phyloP scores from a whole-genome alignment of 2,888 invertebrate species.

The Platycheirus rosarum region DNA sequence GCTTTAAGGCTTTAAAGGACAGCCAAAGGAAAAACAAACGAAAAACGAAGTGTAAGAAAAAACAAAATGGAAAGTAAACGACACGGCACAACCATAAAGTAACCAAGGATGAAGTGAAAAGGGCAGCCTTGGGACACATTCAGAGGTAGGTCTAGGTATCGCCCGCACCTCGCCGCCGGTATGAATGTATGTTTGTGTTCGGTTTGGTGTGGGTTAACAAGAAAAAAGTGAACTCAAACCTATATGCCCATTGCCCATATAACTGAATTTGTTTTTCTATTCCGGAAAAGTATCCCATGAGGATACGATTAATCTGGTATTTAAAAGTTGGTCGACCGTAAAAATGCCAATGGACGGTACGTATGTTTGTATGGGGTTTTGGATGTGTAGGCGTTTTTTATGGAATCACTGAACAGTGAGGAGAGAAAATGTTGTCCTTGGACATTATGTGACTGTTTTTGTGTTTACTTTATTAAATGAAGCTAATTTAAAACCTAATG shows the following conservation, averaged over 20 bases:
- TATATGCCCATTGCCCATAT: slow-evolving; percentile 32
- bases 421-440: slow-evolving; percentile 1
- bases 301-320: slow-evolving; percentile 68
- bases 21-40: slow-evolving; percentile 17
- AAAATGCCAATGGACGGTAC: slow-evolving; percentile 50
- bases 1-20: slow-evolving; percentile 43
- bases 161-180: not conserved
- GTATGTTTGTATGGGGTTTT: slow-evolving; percentile 21
- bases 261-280: slow-evolving; percentile 68
- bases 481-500: too few species aligned
- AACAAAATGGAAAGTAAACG: slow-evolving; percentile 5
- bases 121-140: slow-evolving; percentile 46
- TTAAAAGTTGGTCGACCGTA: slow-evolving; percentile 64
- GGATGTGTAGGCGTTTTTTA: slow-evolving; percentile 17
- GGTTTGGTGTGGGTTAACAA: slow-evolving; percentile 6
- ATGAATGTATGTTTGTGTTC: not conserved
- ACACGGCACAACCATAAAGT: slow-evolving; percentile 36
- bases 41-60: slow-evolving; percentile 24
- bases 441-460: too few species aligned
- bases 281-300: slow-evolving; percentile 51
- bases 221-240: slow-evolving; percentile 21
- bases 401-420: slow-evolving; percentile 6
- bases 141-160: slow-evolving; percentile 4
- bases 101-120: slow-evolving; percentile 43
- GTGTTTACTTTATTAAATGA: too few species aligned